These are phyloP conservation scores for Agrilus biguttatus DNA, from an alignment of 2,888 invertebrate species.

Conservation along the genomic window DNA sequence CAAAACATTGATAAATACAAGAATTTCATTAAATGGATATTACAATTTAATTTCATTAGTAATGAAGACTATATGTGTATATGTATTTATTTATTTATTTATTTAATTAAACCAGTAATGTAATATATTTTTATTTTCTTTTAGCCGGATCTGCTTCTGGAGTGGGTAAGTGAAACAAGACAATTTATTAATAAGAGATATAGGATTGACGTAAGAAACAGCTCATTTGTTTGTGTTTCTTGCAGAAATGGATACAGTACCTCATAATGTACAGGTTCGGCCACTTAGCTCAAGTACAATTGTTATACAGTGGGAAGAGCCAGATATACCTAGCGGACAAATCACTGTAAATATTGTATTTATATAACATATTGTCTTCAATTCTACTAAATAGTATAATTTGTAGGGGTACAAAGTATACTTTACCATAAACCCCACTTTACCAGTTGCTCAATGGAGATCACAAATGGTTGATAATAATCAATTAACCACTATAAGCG, in stretches of 20 bases:
- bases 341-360: conserved; percentile 58
- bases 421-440: conserved; percentile 71
- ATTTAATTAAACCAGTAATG: too few species aligned
- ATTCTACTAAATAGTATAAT: conserved; percentile 2
- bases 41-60: too few species aligned
- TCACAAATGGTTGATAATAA: conserved; percentile 78
- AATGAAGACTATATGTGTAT: too few species aligned
- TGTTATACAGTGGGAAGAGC: conserved; percentile 90
- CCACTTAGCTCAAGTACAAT: conserved; percentile 83
- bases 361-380: background rate
- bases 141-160: too few species aligned
- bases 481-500: conserved; percentile 72
- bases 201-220: too few species aligned
- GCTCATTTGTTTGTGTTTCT: conserved; percentile 4
- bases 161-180: too few species aligned
- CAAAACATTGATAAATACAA: too few species aligned
- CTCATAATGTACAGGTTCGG: conserved; percentile 75
- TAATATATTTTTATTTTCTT: too few species aligned
- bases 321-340: conserved; percentile 86
- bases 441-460: conserved; percentile 70
- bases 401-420: conserved; percentile 85
- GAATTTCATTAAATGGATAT: too few species aligned
- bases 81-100: too few species aligned
- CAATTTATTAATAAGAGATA: too few species aligned
- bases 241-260: conserved; percentile 81